Conservation (phyloP, 2,888 invertebrate genomes). For the Plebejus argus region DNA sequence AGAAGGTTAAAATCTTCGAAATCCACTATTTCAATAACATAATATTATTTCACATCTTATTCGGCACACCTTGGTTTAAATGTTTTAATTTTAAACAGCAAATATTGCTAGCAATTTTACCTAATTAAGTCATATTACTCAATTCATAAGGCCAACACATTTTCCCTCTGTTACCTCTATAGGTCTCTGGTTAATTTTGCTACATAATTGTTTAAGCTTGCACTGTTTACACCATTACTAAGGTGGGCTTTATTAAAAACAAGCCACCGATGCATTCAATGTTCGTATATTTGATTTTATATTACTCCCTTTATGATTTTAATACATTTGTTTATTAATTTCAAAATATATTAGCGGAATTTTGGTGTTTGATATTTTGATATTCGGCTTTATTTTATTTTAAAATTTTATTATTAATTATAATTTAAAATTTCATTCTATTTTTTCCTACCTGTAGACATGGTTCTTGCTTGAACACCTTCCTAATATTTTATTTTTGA, state of each 20-base stretch:
- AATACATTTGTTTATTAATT: not conserved
- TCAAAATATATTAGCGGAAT: not conserved
- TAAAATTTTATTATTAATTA: no score
- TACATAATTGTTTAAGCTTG: constrained; percentile 55
- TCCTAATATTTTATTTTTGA: no score
- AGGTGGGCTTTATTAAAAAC: constrained; percentile 66
- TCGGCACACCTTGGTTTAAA: not conserved
- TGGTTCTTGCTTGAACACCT: no score
- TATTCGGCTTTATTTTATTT: no score
- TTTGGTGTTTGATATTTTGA: not conserved
- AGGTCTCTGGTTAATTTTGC: constrained; percentile 56
- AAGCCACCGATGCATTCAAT: constrained; percentile 52
- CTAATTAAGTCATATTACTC: constrained; percentile 9
- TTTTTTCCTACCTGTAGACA: no score
- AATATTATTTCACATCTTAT: not conserved
- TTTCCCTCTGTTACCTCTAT: constrained; percentile 33
- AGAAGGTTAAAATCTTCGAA: not conserved
- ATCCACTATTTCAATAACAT: not conserved
- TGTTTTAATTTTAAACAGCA: constrained; percentile 8
- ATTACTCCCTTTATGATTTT: not conserved
- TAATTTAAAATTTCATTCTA: no score
- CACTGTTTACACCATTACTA: constrained; percentile 60
- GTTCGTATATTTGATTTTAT: constrained; percentile 17
- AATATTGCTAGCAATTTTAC: not conserved
- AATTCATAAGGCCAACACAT: constrained; percentile 9